Base-by-base conservation (phyloP, 2,113 vertebrate species). In the Halichoerus grypus region DNA sequence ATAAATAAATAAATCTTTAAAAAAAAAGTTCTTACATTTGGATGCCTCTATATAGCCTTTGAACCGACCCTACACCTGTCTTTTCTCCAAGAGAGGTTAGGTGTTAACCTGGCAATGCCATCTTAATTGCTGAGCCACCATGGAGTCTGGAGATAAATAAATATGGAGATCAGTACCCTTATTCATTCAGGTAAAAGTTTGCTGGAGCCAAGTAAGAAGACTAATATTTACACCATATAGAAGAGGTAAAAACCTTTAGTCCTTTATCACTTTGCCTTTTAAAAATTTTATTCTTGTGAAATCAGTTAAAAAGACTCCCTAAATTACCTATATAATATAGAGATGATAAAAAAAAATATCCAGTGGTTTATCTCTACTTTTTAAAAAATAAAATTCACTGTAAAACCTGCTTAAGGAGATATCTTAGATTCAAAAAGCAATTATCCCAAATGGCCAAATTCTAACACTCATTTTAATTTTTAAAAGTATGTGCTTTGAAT, bases 101-200 rank as follows among this genome's bases (percentile, higher is more conserved):
- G 12, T 67, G 36, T 63, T 46, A 67, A 22, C 51, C 53, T 91
- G 69, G 31, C 22, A 65, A 0, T 26, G 21, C 15, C 14, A 15
- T 83, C n/a, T 18, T 71, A 28, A 28, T 77, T 36, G 22, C n/a
- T 19, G 26, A 77, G n/a, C 76, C 42, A 24, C 36, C 74, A 33
- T 33, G 12, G 39, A 5, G 24, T 55, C 16, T 39, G 67, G 33
- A 69, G 67, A 36, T 21, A 36, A 69, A n/a, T 69, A 36, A 69
- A 36, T 67, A 65, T 15, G 28, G 31, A 67, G 31, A 67, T 67
- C 14, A 16, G 5, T 67, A 33, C 33, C 63, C 67, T 69, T 87
- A 55, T 69, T 94, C 72, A 86, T 72, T 88, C 49, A 57, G 10
- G 36, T 94, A 39, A 76, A 94, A 87, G 42, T 94, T 86, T 57